Evolutionary conservation across 2,113 vertebrate genomes (phyloP).

Genomic region (Myiozetetes cayanensis): DNA sequence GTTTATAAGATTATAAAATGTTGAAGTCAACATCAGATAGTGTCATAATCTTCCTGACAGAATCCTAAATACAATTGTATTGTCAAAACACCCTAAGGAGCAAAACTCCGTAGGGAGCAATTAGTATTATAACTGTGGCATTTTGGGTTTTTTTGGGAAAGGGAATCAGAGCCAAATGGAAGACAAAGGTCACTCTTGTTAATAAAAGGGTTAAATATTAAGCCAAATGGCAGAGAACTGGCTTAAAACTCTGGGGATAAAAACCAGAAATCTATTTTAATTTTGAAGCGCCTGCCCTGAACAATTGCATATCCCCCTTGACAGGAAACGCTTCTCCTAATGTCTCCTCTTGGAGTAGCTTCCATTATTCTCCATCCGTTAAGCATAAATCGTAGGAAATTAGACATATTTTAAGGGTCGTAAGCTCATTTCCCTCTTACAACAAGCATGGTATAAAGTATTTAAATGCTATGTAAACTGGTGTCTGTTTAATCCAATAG

Average conservation of each 20-base stretch:
- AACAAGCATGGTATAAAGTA: not conserved
- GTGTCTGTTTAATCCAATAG: not conserved
- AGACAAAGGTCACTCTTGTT: not conserved
- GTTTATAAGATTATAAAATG: not conserved
- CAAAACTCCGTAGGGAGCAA: not conserved
- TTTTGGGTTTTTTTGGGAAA: not conserved
- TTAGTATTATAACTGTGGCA: not conserved
- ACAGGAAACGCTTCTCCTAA: conserved; percentile 46
- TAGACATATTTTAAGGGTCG: not conserved
- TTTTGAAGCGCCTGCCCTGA: not conserved
- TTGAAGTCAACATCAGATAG: not conserved
- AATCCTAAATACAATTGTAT: not conserved
- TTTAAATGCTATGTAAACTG: not conserved
- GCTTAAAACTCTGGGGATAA: not conserved
- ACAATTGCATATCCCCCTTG: conserved; percentile 32
- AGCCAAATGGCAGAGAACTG: not conserved
- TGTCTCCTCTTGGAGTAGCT: conserved; percentile 28
- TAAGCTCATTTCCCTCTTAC: conserved; percentile 27
- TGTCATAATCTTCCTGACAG: not conserved
- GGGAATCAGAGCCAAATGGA: not conserved
- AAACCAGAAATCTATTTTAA: conserved; percentile 23
- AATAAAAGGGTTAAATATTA: conserved; percentile 11
- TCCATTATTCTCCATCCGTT: conserved; percentile 31
- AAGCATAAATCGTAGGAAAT: conserved; percentile 50
- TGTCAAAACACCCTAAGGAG: not conserved